Evolutionary conservation across 1,140 invertebrate species (phyloP).

Genomic region (Neuroterus valhalla): DNA sequence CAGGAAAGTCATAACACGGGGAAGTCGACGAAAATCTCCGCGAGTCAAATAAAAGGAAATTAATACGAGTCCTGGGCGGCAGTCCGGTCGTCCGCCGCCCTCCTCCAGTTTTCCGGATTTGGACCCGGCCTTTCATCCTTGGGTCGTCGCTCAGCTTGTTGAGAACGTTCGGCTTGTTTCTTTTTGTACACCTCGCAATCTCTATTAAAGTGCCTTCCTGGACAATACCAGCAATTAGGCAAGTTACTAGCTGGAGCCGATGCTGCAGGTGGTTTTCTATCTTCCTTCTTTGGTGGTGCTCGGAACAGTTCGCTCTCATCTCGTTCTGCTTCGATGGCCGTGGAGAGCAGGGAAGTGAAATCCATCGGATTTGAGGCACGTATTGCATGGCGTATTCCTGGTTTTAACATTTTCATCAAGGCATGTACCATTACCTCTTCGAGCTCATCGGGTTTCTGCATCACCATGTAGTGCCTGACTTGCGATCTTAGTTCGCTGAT

Average conservation of each 20-base stretch:
- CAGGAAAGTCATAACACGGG: neutral
- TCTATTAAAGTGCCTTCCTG: neutral
- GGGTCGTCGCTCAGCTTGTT: no score
- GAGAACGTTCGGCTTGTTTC: neutral
- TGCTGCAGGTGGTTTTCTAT: neutral
- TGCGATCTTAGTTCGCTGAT: no score
- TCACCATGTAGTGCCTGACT: no score
- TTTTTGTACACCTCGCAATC: slow-evolving; percentile 17
- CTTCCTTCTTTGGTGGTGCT: neutral
- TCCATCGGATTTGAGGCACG: no score
- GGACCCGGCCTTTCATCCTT: no score
- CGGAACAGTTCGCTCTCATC: neutral
- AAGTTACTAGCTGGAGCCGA: neutral
- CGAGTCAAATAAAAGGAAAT: neutral
- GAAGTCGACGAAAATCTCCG: neutral
- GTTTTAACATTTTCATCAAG: no score
- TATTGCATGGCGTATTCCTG: no score
- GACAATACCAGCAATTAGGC: neutral
- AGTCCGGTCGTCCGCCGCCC: no score
- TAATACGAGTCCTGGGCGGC: no score
- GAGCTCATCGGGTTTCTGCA: no score
- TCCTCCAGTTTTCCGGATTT: neutral
- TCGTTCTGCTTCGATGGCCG: neutral
- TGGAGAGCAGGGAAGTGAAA: no score
- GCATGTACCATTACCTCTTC: no score